Base-by-base conservation (phyloP, 2,113 vertebrate genomes). In the Pandion haliaetus region DNA sequence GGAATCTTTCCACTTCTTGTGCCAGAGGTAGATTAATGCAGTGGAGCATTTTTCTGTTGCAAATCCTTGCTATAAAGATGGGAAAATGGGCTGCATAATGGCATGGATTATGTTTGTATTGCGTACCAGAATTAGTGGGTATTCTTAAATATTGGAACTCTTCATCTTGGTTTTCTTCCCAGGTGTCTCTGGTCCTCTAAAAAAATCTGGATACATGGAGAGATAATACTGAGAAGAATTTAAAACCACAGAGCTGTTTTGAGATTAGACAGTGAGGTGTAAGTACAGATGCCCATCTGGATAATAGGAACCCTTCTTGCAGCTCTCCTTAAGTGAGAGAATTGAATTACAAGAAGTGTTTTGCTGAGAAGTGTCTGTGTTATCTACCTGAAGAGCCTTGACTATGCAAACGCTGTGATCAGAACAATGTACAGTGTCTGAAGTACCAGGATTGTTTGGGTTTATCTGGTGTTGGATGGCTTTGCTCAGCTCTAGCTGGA, bases 11-110 rank as follows among this genome's bases (percentile, higher is more conserved):
- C 34, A 34, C 86, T 78, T 16, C 81, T 40, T 0, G 0, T 93
- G 88, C 79, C 72, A 84, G 95, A 59, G 72, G 69, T 40, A 54
- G 76, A 86, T 94, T 88, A 92, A 86, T 63, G 85, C 82, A 92
- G 5, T 34, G n/a, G 79, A 95, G 72, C 72, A 4, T 93, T 92
- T 94, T 88, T 3, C 90, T 50, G 52, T 81, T 84, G 79, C 80
- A 84, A 81, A 92, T 95, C 90, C 80, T 74, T 24, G 40, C 69
- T 93, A 0, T 63, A 67, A 92, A 86, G 74, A 52, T 79, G 66
- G 85, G 40, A 57, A 84, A 86, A 86, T 34, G 69, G 82, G 50
- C 79, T 77, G 62, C 55, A 25, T 57, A 52, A 82, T 92, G 61
- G 55, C 57, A 63, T 20, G 86, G 86, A 66, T 94, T 80, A 80